Evolutionary conservation across 2,888 invertebrate genomes (phyloP).

Genomic region (Monoplex corrugatus): DNA sequence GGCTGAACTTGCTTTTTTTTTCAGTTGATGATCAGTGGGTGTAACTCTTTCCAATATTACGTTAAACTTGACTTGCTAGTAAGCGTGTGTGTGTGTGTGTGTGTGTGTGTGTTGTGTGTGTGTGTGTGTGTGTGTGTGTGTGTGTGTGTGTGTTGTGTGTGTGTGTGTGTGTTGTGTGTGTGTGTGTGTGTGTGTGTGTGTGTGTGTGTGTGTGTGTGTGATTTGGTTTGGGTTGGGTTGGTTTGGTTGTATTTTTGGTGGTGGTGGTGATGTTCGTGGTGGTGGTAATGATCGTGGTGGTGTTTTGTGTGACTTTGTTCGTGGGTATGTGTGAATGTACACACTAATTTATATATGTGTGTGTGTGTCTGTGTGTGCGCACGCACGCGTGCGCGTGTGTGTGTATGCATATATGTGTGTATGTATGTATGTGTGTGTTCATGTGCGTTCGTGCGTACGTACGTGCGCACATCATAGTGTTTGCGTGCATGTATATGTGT

Average conservation of each 20-base stretch:
- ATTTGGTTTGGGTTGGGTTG: not conserved
- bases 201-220: slow-evolving; percentile 1
- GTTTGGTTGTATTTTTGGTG: not conserved
- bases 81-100: not conserved
- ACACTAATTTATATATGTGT: too few relatives aligned
- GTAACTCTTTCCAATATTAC: too few relatives aligned
- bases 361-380: not conserved
- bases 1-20: too few relatives aligned
- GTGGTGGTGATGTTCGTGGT: not conserved
- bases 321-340: not conserved
- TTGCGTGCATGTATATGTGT: too few relatives aligned
- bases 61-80: too few relatives aligned
- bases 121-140: not conserved
- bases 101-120: not conserved
- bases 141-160: too few relatives aligned
- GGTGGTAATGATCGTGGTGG: not conserved
- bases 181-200: slow-evolving; percentile 1
- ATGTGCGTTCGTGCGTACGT: not conserved
- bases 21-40: too few relatives aligned
- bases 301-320: not conserved
- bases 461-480: too few relatives aligned
- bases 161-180: not conserved
- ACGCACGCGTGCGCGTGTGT: not conserved
- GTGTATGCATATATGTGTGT: not conserved
- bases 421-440: slow-evolving; percentile 2